phyloP scores from a whole-genome alignment of 2,797 vertebrate species.

The Tympanoctomys barrerae region DNA sequence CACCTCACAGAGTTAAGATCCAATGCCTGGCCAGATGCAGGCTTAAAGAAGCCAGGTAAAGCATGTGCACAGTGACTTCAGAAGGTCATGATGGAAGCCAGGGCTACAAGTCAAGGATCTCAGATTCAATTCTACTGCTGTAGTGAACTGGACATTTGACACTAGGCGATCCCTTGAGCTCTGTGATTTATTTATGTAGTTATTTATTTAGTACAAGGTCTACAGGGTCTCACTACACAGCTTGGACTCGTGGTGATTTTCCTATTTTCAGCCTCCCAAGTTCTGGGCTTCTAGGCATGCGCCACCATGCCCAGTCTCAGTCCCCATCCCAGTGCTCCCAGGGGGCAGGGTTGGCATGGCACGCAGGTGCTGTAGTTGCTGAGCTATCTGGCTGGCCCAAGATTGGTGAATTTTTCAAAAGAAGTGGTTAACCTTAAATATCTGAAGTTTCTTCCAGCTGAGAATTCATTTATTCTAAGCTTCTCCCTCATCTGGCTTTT shows the following conservation, averaged over 20 bases:
- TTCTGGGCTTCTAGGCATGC: no score
- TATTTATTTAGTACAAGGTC: no score
- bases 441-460: neutral
- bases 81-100: neutral
- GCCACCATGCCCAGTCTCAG: no score
- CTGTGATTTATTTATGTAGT: neutral
- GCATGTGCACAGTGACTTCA: neutral
- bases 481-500: neutral
- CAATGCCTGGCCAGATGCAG: neutral
- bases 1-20: neutral
- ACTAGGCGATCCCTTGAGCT: neutral
- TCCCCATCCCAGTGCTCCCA: no score
- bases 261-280: no score
- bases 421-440: neutral
- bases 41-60: neutral
- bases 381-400: no score
- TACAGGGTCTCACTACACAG: no score
- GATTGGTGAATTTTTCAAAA: neutral
- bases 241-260: no score
- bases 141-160: neutral
- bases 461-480: conserved; percentile 13
- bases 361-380: no score
- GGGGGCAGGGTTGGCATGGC: no score
- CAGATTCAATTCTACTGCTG: neutral
- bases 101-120: neutral